Base-by-base conservation (phyloP, 2,113 vertebrate species). In the Gallinago media region DNA sequence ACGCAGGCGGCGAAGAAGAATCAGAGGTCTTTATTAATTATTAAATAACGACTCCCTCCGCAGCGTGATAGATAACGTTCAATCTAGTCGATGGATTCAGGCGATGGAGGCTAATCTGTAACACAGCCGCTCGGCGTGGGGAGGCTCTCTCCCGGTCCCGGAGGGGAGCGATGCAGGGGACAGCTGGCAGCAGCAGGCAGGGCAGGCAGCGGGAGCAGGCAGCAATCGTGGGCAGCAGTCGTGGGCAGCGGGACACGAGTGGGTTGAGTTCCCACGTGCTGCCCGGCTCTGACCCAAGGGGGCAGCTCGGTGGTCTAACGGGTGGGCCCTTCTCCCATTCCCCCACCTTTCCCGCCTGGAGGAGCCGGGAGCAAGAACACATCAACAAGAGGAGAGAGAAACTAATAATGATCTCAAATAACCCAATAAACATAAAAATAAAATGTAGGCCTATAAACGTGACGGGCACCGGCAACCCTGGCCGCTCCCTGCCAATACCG, bases 11-110 rank as follows among this genome's bases (percentile, higher is more conserved):
- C 16, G 4, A 94, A 84, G 93, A 97, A 95, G 90, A 94, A 97
- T 93, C 94, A 91, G 92, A 95, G 97, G 96, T 97, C 98, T 98
- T 98, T 98, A 98, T 98, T 98, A 98, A 98, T 98, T 98, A 98
- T 98, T 98, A 98, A 98, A 96, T 98, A 97, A 98, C 94, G 92
- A 98, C 97, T 98, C 91, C 89, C 93, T 94, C 84, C 62, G 27
- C 50, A 62, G 78, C 7, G 9, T 98, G 98, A 98, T 98, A 96
- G 97, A 98, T 98, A 98, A 97, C 62, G 3, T 79, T 97, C 96
- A 96, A 90, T 97, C 96, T 91, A 66, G 88, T 71, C 72, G 2
- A 86, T 73, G 88, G 95, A 96, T 92, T 65, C 89, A 20, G 97
- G 96, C 81, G 1, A 62, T 72, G 86, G 91, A 95, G 94, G 76